Evolutionary conservation across 2,797 vertebrate species (phyloP).

Genomic region (Tragelaphus oryx): DNA sequence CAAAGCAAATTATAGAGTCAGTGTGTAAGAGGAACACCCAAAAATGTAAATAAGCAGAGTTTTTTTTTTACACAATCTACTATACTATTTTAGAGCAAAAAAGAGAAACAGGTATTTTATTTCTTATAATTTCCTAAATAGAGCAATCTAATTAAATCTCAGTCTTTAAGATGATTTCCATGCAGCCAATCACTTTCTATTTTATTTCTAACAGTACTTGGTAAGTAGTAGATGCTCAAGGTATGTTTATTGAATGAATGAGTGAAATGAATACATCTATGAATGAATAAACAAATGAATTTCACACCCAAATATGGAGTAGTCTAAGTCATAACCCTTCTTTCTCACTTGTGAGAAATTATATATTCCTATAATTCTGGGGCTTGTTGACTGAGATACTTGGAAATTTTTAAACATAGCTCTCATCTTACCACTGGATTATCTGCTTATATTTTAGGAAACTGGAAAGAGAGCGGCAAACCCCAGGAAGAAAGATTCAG

Average conservation of each 20-base stretch:
- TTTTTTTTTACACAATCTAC: neutral
- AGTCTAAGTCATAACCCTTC: neutral
- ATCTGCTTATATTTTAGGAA: constrained; percentile 50
- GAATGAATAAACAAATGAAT: constrained; percentile 31
- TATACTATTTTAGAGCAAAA: neutral
- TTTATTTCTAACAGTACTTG: neutral
- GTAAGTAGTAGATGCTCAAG: neutral
- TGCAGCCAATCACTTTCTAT: neutral
- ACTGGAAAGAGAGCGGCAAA: constrained; percentile 24
- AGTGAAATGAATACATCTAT: neutral
- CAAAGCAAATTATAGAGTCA: neutral
- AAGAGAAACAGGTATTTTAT: neutral
- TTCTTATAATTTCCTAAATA: constrained; percentile 1
- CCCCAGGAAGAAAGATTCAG: constrained; percentile 28
- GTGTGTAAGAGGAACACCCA: neutral
- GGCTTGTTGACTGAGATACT: neutral
- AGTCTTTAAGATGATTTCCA: constrained; percentile 11
- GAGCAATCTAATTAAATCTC: constrained; percentile 5
- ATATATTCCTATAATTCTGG: neutral
- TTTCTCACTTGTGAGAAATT: neutral
- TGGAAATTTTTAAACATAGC: neutral
- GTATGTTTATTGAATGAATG: constrained; percentile 7
- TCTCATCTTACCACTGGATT: neutral
- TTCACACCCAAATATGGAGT: neutral
- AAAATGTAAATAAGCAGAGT: neutral